Evolutionary conservation across 1,140 invertebrate species (phyloP).

Genomic region (Eupristina koningsbergeri): DNA sequence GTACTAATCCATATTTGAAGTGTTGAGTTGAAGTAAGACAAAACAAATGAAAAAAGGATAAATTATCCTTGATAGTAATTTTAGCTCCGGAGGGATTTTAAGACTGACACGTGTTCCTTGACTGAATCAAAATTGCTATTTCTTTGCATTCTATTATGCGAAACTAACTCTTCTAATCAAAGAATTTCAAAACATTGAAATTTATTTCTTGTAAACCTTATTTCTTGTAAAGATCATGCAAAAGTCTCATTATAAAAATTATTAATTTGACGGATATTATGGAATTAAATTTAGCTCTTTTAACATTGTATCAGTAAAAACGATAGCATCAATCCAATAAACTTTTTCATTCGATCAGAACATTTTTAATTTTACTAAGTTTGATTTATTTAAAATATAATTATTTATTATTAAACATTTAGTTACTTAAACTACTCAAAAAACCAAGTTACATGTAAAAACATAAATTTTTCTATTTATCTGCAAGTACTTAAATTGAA

Average conservation of each 20-base stretch:
- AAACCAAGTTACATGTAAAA: too few relatives aligned
- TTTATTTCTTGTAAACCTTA: neutral
- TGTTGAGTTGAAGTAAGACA: neutral
- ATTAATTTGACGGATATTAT: neutral
- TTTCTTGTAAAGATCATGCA: neutral
- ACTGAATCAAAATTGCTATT: slow-evolving; percentile 40
- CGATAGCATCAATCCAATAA: too few relatives aligned
- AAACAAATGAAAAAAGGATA: neutral
- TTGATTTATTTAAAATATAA: too few relatives aligned
- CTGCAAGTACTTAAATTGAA: too few relatives aligned
- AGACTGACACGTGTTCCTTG: slow-evolving; percentile 10
- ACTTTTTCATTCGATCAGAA: too few relatives aligned
- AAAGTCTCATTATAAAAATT: neutral
- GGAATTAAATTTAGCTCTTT: neutral
- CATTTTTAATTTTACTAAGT: too few relatives aligned
- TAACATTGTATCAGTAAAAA: too few relatives aligned
- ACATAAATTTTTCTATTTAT: too few relatives aligned
- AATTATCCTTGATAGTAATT: slow-evolving; percentile 19
- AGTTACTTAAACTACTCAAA: too few relatives aligned
- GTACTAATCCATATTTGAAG: neutral
- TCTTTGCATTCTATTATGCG: slow-evolving; percentile 7
- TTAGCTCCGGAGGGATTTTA: slow-evolving; percentile 28
- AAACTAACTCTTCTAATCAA: neutral
- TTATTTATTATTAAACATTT: too few relatives aligned
- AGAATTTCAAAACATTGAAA: neutral